Conservation (phyloP, 2,888 invertebrate species). For the Caenorhabditis becei region DNA sequence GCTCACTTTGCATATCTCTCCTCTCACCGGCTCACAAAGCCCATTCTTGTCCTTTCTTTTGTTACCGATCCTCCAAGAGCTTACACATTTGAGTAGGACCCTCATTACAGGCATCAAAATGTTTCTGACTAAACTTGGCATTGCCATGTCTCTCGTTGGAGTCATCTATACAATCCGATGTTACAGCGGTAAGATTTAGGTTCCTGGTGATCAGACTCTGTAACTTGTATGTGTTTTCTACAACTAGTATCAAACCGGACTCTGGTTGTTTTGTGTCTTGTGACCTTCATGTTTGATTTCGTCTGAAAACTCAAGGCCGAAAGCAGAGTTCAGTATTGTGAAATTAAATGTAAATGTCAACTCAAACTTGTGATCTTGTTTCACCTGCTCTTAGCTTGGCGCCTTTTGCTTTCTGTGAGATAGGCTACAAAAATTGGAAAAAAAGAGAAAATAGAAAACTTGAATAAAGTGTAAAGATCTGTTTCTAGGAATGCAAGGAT, state of each 20-base stretch:
- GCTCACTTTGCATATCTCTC: conserved; percentile 51
- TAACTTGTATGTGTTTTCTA: background rate
- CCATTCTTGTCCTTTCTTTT: conserved; percentile 26
- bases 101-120: conserved; percentile 11
- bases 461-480: background rate
- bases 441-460: too few relatives aligned
- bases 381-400: too few relatives aligned
- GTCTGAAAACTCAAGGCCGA: too few relatives aligned
- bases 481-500: conserved; percentile 61
- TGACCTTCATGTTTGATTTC: too few relatives aligned
- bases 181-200: conserved; percentile 55
- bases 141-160: conserved; percentile 22
- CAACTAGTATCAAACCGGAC: background rate
- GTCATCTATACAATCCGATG: conserved; percentile 36
- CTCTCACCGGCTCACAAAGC: conserved; percentile 19
- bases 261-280: conserved; percentile 4
- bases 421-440: too few relatives aligned
- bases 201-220: too few relatives aligned
- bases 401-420: too few relatives aligned
- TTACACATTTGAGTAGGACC: conserved; percentile 38
- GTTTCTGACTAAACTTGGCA: conserved; percentile 12
- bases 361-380: background rate
- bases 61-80: conserved; percentile 21
- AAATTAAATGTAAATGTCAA: background rate
- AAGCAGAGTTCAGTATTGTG: too few relatives aligned